These are phyloP conservation scores for Scortum barcoo DNA, from an alignment of 2,113 vertebrate species.

Conservation along the genomic window DNA sequence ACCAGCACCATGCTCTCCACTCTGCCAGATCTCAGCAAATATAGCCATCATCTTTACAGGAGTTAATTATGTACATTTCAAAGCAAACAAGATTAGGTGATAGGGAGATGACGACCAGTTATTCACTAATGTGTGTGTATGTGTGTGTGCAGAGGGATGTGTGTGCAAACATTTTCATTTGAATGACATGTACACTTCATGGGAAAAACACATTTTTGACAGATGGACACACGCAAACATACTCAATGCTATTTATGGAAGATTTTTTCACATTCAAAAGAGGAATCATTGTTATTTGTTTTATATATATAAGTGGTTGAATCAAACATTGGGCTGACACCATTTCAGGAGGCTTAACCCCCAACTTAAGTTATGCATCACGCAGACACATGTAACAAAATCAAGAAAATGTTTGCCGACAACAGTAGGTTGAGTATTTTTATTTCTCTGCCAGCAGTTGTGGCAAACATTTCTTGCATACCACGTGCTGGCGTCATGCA, in stretches of 20 bases:
- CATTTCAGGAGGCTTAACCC: constrained; percentile 30
- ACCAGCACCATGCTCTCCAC: constrained; percentile 36
- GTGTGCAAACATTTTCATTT: constrained; percentile 24
- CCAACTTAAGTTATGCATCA: background rate
- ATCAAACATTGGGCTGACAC: constrained; percentile 8
- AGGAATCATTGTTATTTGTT: background rate
- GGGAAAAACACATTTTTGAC: constrained; percentile 40
- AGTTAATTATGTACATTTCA: constrained; percentile 17
- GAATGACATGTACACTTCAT: constrained; percentile 24
- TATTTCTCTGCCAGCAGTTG: background rate
- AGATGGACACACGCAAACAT: constrained; percentile 62
- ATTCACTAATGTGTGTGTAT: constrained; percentile 4
- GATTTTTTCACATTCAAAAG: constrained; percentile 21
- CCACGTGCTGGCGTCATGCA: constrained; percentile 18
- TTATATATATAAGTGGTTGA: background rate
- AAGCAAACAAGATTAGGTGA: background rate
- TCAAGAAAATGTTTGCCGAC: constrained; percentile 10
- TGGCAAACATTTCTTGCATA: constrained; percentile 1
- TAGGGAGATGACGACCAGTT: constrained; percentile 11
- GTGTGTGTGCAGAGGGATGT: background rate
- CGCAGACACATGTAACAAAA: constrained; percentile 22
- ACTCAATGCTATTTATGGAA: background rate
- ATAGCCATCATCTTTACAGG: constrained; percentile 7
- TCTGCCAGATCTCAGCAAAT: constrained; percentile 17
- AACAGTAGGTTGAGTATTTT: constrained; percentile 3